A percentile compares a stretch with the other conserved stretches of the same genome.
Conservation (phyloP, 2,888 invertebrate genomes). For the Rhamphomyia laevipes region DNA sequence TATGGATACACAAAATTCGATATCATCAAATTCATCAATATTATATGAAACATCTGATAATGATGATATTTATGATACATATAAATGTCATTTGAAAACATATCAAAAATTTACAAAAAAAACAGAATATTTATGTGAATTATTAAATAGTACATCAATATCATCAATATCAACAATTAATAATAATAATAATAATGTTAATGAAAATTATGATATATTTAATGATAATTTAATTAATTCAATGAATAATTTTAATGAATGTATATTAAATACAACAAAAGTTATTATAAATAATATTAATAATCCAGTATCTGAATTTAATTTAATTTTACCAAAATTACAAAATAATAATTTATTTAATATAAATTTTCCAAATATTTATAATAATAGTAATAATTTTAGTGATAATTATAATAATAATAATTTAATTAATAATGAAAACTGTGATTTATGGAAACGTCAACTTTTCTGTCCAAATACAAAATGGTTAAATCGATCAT, state of each 20-base stretch:
- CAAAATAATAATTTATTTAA: conserved; percentile 16
- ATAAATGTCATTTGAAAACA: neutral
- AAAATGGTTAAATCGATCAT: conserved; percentile 7
- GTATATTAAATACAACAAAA: conserved; percentile 23
- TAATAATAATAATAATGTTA: neutral
- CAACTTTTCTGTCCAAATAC: conserved; percentile 17
- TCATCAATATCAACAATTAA: neutral
- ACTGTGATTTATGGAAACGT: conserved; percentile 20
- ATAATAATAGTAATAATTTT: conserved; percentile 3
- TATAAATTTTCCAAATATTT: conserved; percentile 3
- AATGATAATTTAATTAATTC: conserved; percentile 4
- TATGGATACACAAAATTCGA: neutral
- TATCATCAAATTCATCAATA: neutral
- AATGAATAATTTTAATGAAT: conserved; percentile 16
- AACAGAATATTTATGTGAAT: neutral
- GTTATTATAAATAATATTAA: conserved; percentile 22
- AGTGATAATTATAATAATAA: conserved; percentile 12
- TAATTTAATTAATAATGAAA: conserved; percentile 18
- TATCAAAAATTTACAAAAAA: too few relatives aligned
- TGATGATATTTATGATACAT: neutral
- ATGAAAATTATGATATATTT: neutral
- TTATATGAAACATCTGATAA: neutral
- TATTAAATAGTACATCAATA: neutral
- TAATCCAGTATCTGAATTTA: conserved; percentile 30
- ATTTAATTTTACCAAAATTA: conserved; percentile 26